Conservation (phyloP, 2,888 invertebrate species). For the Abrostola triplasia region DNA sequence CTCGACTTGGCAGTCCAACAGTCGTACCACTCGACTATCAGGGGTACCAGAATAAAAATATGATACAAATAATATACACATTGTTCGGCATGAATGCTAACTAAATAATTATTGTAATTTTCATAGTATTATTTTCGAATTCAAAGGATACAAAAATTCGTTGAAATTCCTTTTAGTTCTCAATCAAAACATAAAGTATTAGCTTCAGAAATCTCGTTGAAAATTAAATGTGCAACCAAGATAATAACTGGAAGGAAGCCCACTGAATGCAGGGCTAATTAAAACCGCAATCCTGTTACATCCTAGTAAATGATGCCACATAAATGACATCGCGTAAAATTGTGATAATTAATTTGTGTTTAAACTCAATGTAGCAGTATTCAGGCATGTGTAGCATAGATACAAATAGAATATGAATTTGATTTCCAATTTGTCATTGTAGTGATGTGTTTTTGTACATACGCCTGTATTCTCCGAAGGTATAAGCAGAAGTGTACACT, state of each 20-base stretch:
- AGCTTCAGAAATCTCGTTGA: slow-evolving; percentile 12
- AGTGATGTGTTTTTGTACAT: too few species aligned
- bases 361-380: neutral
- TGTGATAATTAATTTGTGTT: neutral
- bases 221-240: slow-evolving; percentile 21
- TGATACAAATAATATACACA: too few species aligned
- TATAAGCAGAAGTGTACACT: too few species aligned
- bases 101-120: too few species aligned
- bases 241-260: slow-evolving; percentile 32
- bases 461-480: too few species aligned
- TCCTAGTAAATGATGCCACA: slow-evolving; percentile 26
- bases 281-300: slow-evolving; percentile 47
- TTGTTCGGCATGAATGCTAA: too few species aligned
- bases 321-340: slow-evolving; percentile 25
- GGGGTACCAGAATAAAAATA: too few species aligned
- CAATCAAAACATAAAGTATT: slow-evolving; percentile 4
- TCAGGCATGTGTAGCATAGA: neutral
- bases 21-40: too few species aligned
- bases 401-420: neutral
- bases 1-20: too few species aligned
- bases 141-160: neutral
- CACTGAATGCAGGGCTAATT: slow-evolving; percentile 42
- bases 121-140: neutral
- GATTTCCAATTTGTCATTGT: too few species aligned
- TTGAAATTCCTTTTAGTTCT: slow-evolving; percentile 1